These are phyloP conservation scores for Odontocerum albicorne DNA, from an alignment of 2,888 invertebrate genomes.

Conservation along the genomic window DNA sequence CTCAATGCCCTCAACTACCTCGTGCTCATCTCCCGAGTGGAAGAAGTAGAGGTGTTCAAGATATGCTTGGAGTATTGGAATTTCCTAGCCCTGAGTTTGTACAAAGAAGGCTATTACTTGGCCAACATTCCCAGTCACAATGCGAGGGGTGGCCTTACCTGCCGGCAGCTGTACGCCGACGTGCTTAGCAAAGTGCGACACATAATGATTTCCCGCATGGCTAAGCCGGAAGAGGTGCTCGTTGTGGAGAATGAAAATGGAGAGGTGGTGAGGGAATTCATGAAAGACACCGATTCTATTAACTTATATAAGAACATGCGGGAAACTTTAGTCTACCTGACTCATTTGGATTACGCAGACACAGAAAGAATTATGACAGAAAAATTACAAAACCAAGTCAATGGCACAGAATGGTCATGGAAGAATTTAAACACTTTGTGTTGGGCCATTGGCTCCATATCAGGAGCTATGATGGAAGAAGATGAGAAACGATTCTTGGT, in stretches of 20 bases:
- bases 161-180: conserved; percentile 75
- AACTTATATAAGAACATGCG: conserved; percentile 99
- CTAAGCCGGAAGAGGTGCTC: conserved; percentile 98
- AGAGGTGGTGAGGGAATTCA: conserved; percentile 98
- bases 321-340: conserved; percentile 95
- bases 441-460: conserved; percentile 99
- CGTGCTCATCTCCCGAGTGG: conserved; percentile 94
- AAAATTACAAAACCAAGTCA: conserved; percentile 96
- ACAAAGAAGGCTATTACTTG: conserved; percentile 80
- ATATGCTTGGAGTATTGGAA: conserved; percentile 99
- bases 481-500: conserved; percentile 99
- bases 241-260: conserved; percentile 99
- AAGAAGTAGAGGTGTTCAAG: conserved; percentile 99
- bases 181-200: conserved; percentile 87
- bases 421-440: conserved; percentile 98
- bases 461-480: conserved; percentile 98
- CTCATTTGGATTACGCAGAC: conserved; percentile 96
- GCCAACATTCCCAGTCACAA: conserved; percentile 50
- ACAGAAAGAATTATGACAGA: conserved; percentile 99
- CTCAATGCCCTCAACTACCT: conserved; percentile 85
- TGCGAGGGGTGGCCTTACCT: conserved; percentile 52
- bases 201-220: conserved; percentile 99
- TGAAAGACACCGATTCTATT: conserved; percentile 99
- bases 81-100: conserved; percentile 87
- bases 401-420: conserved; percentile 99